phyloP scores from a whole-genome alignment of 2,113 vertebrate species.

The Laticauda laticaudata region DNA sequence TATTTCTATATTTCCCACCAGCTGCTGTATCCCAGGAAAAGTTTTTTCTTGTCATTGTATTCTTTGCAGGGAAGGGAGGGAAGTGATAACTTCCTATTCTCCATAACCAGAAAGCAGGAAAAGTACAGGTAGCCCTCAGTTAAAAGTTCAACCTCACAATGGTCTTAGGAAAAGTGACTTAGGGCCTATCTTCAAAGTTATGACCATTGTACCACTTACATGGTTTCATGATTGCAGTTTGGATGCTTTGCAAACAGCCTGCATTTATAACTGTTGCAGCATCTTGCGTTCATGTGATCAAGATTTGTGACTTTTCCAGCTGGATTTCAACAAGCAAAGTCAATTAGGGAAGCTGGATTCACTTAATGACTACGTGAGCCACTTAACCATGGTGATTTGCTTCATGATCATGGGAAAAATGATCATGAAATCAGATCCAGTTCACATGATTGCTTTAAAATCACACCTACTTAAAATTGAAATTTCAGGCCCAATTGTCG shows the following conservation, averaged over 20 bases:
- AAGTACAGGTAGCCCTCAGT: not conserved
- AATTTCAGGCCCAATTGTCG: not conserved
- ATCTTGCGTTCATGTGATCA: not conserved
- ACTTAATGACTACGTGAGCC: not conserved
- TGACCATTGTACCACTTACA: not conserved
- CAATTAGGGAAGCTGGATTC: not conserved
- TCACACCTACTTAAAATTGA: not conserved
- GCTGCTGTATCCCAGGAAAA: not conserved
- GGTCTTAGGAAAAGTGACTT: not conserved
- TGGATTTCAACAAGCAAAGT: not conserved
- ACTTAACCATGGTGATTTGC: not conserved
- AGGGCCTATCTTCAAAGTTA: not conserved
- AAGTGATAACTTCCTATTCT: not conserved
- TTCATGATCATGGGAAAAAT: not conserved
- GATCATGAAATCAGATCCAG: not conserved
- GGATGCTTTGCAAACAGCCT: not conserved
- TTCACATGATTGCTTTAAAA: not conserved
- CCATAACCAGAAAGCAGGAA: not conserved
- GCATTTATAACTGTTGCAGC: not conserved
- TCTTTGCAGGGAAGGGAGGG: not conserved
- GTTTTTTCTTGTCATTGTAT: not conserved
- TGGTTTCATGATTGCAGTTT: not conserved
- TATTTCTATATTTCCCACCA: not conserved
- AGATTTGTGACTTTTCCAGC: not conserved
- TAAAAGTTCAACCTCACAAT: not conserved